These are phyloP conservation scores for Spea multiplicata DNA, from an alignment of 2,113 vertebrate genomes.

Conservation along the genomic window DNA sequence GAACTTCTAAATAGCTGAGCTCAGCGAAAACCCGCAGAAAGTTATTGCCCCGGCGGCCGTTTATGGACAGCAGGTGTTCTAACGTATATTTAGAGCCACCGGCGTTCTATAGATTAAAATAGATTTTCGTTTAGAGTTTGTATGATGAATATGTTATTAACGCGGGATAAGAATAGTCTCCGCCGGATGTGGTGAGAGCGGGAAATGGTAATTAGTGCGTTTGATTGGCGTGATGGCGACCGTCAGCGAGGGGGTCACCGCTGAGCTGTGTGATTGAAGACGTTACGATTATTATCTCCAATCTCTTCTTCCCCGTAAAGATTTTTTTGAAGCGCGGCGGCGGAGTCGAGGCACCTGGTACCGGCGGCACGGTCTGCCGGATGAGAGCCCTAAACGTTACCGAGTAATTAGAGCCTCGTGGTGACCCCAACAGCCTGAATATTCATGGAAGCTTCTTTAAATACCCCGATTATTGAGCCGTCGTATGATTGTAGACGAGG, in stretches of 20 bases:
- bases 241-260: slow-evolving; percentile 10
- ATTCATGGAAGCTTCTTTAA: neutral
- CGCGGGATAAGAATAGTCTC: too few species aligned
- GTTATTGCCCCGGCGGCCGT: too few species aligned
- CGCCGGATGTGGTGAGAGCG: slow-evolving; percentile 2
- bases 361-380: neutral
- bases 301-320: neutral
- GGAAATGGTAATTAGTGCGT: slow-evolving; percentile 33
- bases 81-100: too few species aligned
- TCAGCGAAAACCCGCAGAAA: slow-evolving; percentile 29
- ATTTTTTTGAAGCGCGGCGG: neutral
- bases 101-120: too few species aligned
- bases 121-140: too few species aligned
- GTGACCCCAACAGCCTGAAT: neutral
- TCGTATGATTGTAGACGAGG: too few species aligned
- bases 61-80: too few species aligned
- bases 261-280: neutral
- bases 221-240: neutral
- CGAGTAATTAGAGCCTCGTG: neutral
- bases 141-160: too few species aligned
- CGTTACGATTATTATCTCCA: slow-evolving; percentile 1
- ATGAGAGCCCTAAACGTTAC: neutral
- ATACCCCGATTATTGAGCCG: too few species aligned
- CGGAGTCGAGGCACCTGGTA: slow-evolving; percentile 7
- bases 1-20: neutral